Base-by-base conservation (phyloP, 2,113 vertebrate species). In the Oryctolagus cuniculus region DNA sequence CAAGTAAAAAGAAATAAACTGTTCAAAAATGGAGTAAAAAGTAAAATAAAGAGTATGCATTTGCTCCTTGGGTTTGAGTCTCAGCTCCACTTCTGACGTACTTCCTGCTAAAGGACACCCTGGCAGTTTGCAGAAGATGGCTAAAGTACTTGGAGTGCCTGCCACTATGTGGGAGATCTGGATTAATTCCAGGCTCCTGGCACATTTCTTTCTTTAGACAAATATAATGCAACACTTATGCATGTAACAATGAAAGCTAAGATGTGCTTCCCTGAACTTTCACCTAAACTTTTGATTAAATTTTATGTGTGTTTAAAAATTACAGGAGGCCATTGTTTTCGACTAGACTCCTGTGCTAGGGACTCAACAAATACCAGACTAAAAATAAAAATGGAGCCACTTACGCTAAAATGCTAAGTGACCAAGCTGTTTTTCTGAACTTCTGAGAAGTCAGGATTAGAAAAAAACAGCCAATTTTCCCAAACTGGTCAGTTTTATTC, bases 241-340 rank as follows among this genome's bases (percentile, higher is more conserved):
- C 6, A 63, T 15, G 15, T 44, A 91, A 63, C 79, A 82, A 34
- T 78, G 34, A 94, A 90, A 87, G 69, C 34, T 24, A 25, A 55
- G 17, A 74, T 44, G 27, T 58, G 58, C 51, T 6, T 91, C 24
- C 29, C 61, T 72, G 53, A 36, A 78, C 69, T 93, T 90, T 49
- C 51, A 80, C 34, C 21, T 53, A 85, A 75, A 90, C 53, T 11
- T 94, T 58, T 80, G 72, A 25, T 70, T 81, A 90, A 90, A 90
- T 88, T 90, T n/a, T 6, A 77, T 16, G 19, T 63, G 66, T 53
- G n/a, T 7, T 79, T 70, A 55, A 70, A 90, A 81, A 44, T 70
- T n/a, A 70, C 13, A 61, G 51, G 49, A 83, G 1, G 34, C 51
- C 5, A 49, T 72, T 72, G 77, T 61, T 61, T 90, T 61, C 8